Conservation (phyloP, 2,797 vertebrate genomes). For the Tangara arthus region DNA sequence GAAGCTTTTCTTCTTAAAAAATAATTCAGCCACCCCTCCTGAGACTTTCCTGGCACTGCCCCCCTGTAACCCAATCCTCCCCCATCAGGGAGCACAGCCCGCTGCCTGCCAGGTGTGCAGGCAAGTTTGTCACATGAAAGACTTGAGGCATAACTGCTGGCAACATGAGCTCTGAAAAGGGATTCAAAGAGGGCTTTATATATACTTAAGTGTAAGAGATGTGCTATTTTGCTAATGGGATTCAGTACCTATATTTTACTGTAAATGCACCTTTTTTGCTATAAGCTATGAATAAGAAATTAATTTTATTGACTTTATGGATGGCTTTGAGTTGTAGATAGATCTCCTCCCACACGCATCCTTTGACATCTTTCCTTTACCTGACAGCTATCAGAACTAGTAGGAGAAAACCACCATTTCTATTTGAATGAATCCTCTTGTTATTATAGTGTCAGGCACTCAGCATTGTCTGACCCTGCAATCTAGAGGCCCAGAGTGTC, state of each 20-base stretch:
- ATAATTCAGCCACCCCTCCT: slow-evolving; percentile 46
- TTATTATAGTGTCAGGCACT: slow-evolving; percentile 19
- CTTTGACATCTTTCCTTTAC: slow-evolving; percentile 3
- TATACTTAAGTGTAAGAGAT: neutral
- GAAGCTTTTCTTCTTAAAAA: slow-evolving; percentile 69
- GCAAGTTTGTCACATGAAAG: slow-evolving; percentile 48
- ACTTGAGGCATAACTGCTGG: neutral
- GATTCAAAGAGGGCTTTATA: neutral
- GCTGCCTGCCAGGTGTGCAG: slow-evolving; percentile 55
- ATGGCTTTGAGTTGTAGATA: neutral
- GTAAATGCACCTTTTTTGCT: neutral
- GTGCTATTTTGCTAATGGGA: neutral
- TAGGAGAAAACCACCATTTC: neutral
- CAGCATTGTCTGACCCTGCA: slow-evolving; percentile 26
- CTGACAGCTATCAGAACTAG: neutral
- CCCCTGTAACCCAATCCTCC: slow-evolving; percentile 55
- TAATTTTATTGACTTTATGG: slow-evolving; percentile 14
- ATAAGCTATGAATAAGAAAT: neutral
- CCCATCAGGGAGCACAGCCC: neutral
- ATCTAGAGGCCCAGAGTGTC: slow-evolving; percentile 26
- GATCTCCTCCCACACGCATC: neutral
- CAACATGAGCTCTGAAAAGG: slow-evolving; percentile 21
- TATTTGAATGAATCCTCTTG: slow-evolving; percentile 9
- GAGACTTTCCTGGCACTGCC: slow-evolving; percentile 34
- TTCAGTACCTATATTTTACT: neutral